Percentiles rank a stretch among this genome's conserved stretches.
These are phyloP conservation scores for Oncopeltus fasciatus DNA, from an alignment of 1,140 invertebrate genomes.

Conservation along the genomic window DNA sequence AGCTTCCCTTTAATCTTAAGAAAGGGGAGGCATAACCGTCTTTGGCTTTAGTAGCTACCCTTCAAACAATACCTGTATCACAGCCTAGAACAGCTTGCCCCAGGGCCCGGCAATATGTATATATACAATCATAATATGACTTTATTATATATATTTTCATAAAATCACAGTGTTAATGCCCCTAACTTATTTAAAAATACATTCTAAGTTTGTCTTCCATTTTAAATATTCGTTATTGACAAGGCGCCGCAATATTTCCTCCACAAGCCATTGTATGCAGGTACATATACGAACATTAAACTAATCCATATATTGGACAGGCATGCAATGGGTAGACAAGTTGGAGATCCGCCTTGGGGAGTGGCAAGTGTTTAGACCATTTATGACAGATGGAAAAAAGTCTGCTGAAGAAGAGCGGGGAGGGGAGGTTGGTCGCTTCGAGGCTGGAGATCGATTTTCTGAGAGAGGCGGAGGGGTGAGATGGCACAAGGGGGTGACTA, in stretches of 20 bases:
- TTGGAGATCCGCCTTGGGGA: too few relatives aligned
- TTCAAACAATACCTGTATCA: too few relatives aligned
- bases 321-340: too few relatives aligned
- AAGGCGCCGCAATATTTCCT: too few relatives aligned
- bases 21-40: neutral
- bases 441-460: conserved; percentile 14
- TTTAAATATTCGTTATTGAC: conserved; percentile 11
- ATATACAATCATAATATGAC: conserved; percentile 5
- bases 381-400: neutral
- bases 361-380: too few relatives aligned
- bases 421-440: neutral
- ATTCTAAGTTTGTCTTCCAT: neutral
- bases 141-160: conserved; percentile 12
- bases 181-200: conserved; percentile 15
- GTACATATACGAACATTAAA: too few relatives aligned
- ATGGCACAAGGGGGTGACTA: neutral
- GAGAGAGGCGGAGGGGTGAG: conserved; percentile 11
- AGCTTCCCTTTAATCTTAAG: too few relatives aligned
- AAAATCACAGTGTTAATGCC: conserved; percentile 21
- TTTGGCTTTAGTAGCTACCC: neutral
- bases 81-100: too few relatives aligned
- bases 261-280: too few relatives aligned
- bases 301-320: too few relatives aligned
- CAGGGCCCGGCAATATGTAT: conserved; percentile 3
- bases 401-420: conserved; percentile 7